A percentile compares a stretch with the other conserved stretches of the same genome.
Evolutionary conservation across 2,113 vertebrate species (phyloP).

Genomic region (Festucalex cinctus): DNA sequence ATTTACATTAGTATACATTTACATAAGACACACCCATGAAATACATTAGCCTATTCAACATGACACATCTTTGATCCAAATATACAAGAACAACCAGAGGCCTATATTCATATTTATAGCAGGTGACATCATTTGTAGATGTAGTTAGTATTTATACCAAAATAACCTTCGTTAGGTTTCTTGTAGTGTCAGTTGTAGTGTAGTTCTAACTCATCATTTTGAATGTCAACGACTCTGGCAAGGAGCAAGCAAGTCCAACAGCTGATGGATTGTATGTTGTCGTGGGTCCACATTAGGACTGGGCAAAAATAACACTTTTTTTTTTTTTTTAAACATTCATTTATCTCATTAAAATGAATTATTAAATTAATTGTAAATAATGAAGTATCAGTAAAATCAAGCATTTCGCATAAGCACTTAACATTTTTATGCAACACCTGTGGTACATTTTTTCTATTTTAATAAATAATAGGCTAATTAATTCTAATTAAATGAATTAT

Average conservation of each 20-base stretch:
- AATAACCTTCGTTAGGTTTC: neutral
- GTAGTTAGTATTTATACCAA: neutral
- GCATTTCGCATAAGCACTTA: too few species aligned
- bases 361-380: too few species aligned
- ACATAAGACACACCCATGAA: neutral
- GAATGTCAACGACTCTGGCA: slow-evolving; percentile 28
- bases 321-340: too few species aligned
- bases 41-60: neutral
- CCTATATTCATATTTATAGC: neutral
- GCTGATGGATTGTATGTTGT: neutral
- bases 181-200: slow-evolving; percentile 19
- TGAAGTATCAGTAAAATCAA: too few species aligned
- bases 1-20: too few species aligned
- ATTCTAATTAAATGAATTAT: too few species aligned
- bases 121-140: neutral
- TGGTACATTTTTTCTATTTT: too few species aligned
- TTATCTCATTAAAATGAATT: too few species aligned
- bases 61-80: neutral
- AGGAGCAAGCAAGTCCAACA: neutral
- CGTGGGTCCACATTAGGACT: too few species aligned
- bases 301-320: too few species aligned
- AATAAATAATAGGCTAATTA: too few species aligned
- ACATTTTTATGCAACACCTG: too few species aligned
- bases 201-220: slow-evolving; percentile 34
- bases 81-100: neutral